Evolutionary conservation across 2,113 vertebrate species (phyloP).

Genomic region (Rhadina sibilatrix): DNA sequence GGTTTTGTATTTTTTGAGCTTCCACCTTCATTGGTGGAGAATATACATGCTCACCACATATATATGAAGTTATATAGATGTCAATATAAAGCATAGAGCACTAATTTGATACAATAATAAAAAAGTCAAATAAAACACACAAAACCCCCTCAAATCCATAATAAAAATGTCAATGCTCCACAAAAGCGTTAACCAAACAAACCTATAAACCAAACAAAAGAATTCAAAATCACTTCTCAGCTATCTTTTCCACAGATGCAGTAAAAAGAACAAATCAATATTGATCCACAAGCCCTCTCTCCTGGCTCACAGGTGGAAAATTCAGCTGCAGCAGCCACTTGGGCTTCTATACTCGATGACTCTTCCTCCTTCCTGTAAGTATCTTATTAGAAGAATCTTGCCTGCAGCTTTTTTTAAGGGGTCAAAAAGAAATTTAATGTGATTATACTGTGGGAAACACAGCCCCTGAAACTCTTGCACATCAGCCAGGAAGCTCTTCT

Average conservation of each 20-base stretch:
- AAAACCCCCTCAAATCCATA: accelerated
- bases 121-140: neutral
- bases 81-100: neutral
- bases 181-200: neutral
- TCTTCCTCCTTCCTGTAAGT: neutral
- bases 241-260: neutral
- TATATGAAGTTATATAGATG: neutral
- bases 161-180: neutral
- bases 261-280: neutral
- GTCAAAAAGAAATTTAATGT: neutral
- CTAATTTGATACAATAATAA: neutral
- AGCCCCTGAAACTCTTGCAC: neutral
- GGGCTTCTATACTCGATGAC: neutral
- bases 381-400: neutral
- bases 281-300: neutral
- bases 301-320: neutral
- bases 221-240: neutral
- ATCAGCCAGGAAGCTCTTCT: neutral
- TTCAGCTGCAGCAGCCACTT: neutral
- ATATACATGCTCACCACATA: accelerated
- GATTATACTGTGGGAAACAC: neutral
- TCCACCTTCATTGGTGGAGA: neutral
- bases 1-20: neutral
- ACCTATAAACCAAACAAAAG: neutral
- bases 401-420: neutral